Evolutionary conservation across 2,113 vertebrate species (phyloP), one percentile per base, ranked within the genome.

Genomic region (Hucho hucho): DNA sequence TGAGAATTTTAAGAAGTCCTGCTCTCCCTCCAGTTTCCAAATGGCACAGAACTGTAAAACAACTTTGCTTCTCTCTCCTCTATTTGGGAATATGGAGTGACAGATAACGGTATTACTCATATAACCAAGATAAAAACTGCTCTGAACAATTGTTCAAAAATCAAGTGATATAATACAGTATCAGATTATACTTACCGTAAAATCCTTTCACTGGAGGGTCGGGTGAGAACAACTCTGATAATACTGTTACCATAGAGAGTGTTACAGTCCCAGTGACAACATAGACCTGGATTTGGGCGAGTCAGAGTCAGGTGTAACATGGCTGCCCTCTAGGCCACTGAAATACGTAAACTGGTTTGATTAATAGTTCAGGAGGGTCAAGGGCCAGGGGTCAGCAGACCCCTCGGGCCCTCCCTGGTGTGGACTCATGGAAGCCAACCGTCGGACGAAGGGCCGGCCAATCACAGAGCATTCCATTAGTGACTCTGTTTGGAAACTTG

Each of bases 361-460:
- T 91, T 84, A 43, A 43, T 43, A 73, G 75, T 61, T 1, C 46
- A 74, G 49, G 49, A 53, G 16, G 49, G 49, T 53, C 3, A 53
- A 53, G 47, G 14, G 47, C 5, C 49, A 53, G 72, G 56, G 85
- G 83, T 59, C 69, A 76, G 83, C 71, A 69, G 73, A 43, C 7
- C 61, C 22, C 59, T 49, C 56, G 25, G 68, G 53, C 29, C 74
- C 53, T 70, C 46, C 79, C 76, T 77, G 72, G 59, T 65, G 13
- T 70, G 76, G 47, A 65, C 84, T 81, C 81, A 67, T 32, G 85
- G 83, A 85, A 86, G 78, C 25, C 4, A 79, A 80, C 86, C 82
- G 63, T 70, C 4, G 14, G 65, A 72, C 47, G 24, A 25, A 73
- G 47, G 77, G 74, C 59, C 77, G 76, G 25, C 64, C 73, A 67